Conservation (phyloP, 2,888 invertebrate genomes). For the Meiosimyza platycephala region DNA sequence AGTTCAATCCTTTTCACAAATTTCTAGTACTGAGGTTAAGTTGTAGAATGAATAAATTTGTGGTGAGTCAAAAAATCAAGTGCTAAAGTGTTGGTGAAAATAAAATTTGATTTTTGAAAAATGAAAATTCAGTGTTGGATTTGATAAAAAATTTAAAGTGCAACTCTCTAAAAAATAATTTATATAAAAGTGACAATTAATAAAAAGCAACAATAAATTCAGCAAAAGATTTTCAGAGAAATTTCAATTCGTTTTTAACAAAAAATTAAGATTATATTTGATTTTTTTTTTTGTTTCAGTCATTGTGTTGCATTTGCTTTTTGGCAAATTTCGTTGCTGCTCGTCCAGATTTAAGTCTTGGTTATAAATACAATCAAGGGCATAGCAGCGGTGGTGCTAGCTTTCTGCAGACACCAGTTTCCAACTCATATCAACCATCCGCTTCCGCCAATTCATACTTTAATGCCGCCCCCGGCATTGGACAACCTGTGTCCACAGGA, state of each 20-base stretch:
- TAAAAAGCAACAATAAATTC: too few relatives aligned
- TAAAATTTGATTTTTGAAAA: too few relatives aligned
- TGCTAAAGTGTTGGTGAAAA: too few relatives aligned
- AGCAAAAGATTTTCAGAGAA: too few relatives aligned
- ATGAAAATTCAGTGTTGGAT: too few relatives aligned
- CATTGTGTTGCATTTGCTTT: slow-evolving; percentile 51
- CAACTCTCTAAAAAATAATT: too few relatives aligned
- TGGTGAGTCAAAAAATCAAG: slow-evolving; percentile 51
- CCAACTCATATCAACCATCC: slow-evolving; percentile 52
- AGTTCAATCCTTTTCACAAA: not conserved
- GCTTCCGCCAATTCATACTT: slow-evolving; percentile 54
- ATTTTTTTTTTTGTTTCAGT: slow-evolving; percentile 44
- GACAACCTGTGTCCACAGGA: slow-evolving; percentile 41
- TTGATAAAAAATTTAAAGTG: too few relatives aligned
- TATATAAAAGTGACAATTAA: too few relatives aligned
- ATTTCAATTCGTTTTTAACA: too few relatives aligned
- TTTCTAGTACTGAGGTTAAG: not conserved
- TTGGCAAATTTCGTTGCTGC: slow-evolving; percentile 49
- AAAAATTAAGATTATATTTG: not conserved
- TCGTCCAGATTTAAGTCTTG: slow-evolving; percentile 59
- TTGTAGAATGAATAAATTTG: slow-evolving; percentile 53
- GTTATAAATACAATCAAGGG: slow-evolving; percentile 55
- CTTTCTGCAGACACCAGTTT: slow-evolving; percentile 47
- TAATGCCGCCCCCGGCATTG: slow-evolving; percentile 46
- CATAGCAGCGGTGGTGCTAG: slow-evolving; percentile 49